phyloP scores from a whole-genome alignment of 2,113 vertebrate genomes.

The Petrocephalus zakoni region DNA sequence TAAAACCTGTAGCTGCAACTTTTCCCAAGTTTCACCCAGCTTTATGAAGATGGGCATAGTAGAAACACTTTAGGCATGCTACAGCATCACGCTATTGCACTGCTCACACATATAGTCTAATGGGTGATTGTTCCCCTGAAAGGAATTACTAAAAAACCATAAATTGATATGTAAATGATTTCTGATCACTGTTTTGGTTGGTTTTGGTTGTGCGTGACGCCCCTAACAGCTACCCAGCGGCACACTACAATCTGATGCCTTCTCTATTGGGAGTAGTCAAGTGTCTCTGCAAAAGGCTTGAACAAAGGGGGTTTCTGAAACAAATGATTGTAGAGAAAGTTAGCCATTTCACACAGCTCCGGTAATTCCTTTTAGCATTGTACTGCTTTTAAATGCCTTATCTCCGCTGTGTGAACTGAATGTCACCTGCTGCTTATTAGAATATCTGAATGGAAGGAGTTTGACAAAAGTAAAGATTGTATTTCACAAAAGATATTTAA shows the following conservation, averaged over 20 bases:
- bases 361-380: conserved; percentile 61
- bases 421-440: conserved; percentile 47
- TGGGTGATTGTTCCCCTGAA: not conserved
- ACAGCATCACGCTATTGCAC: not conserved
- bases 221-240: conserved; percentile 8
- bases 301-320: conserved; percentile 44
- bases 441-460: conserved; percentile 46
- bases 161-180: not conserved
- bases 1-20: not conserved
- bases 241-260: conserved; percentile 14
- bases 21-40: not conserved
- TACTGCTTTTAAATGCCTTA: conserved; percentile 63
- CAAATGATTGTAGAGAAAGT: conserved; percentile 50
- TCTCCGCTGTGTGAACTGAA: conserved; percentile 51
- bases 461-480: conserved; percentile 54
- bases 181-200: not conserved
- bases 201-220: not conserved
- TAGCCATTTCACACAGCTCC: conserved; percentile 43
- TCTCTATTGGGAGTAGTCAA: conserved; percentile 38
- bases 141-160: not conserved
- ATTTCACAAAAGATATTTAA: conserved; percentile 51
- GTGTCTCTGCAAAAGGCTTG: conserved; percentile 39
- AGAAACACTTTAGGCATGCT: not conserved
- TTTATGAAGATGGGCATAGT: not conserved
- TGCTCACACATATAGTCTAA: not conserved